These are phyloP conservation scores for Drosophila nebulosa DNA, from an alignment of 1,140 invertebrate genomes.

Conservation along the genomic window DNA sequence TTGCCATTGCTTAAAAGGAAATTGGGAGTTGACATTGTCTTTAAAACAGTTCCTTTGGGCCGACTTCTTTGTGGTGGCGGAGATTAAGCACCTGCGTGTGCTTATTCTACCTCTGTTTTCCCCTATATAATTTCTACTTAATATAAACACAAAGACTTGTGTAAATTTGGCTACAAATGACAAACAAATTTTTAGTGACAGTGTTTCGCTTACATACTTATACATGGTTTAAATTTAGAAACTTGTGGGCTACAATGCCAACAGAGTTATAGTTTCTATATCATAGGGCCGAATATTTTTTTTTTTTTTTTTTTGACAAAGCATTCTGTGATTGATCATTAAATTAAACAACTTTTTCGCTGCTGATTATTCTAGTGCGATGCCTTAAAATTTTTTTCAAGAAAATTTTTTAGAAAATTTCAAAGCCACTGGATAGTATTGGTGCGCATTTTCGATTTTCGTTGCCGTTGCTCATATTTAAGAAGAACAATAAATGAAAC, in stretches of 20 bases:
- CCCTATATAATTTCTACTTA: slow-evolving; percentile 22
- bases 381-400: too few species aligned
- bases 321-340: not conserved
- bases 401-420: too few species aligned
- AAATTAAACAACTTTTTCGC: too few species aligned
- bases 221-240: slow-evolving; percentile 61
- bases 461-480: too few species aligned
- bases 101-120: slow-evolving; percentile 15
- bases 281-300: not conserved
- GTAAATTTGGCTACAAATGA: slow-evolving; percentile 49
- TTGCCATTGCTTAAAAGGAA: slow-evolving; percentile 86
- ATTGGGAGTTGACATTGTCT: slow-evolving; percentile 75
- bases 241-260: slow-evolving; percentile 28
- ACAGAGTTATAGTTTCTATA: slow-evolving; percentile 11
- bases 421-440: too few species aligned
- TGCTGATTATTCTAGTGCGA: too few species aligned
- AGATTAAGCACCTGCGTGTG: not conserved
- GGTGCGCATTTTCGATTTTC: too few species aligned
- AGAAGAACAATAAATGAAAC: too few species aligned
- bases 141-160: slow-evolving; percentile 21
- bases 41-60: not conserved
- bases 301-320: not conserved
- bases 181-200: slow-evolving; percentile 53
- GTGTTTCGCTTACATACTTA: slow-evolving; percentile 19
- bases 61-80: not conserved